Base-by-base conservation (phyloP, 2,888 invertebrate species). In the Operophtera brumata region DNA sequence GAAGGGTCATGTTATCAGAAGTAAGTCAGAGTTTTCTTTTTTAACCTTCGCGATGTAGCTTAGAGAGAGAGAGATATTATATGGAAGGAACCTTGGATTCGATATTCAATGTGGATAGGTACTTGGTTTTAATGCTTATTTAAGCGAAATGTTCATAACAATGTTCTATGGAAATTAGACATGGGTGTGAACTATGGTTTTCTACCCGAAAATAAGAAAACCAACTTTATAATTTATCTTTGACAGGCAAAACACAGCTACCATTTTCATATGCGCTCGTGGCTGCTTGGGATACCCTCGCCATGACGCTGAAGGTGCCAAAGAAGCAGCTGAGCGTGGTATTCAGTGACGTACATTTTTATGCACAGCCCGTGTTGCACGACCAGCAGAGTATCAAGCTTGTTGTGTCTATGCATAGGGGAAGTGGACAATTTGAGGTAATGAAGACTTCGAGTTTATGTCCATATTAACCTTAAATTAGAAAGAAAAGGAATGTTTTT, bases 261-360 rank as follows among this genome's bases (percentile, higher is more conserved):
- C 97, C 97, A 2, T 96, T 95, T 7, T 94, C 96, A 0, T 94
- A 93, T 26, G 94, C 94, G 65, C 80, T 97, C 62, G 78, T 86
- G 14, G 78, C 93, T 7, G 93, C 92, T 1, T 95, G 95, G 95
- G 93, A 94, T 69, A 93, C 93, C 0, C 73, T 94, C 8, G 92
- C 93, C 0, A 85, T 93, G 71, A 84, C 92, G 69, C 9, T 64
- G 47, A 92, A 91, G 1, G 82, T 90, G 6, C 75, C 91, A 4
- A 92, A 87, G 63, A 91, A 92, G 54, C 87, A 94, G 61, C 77
- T 95, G 12, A 91, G 94, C 0, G 93, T 96, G 1, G 89, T 93
- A 11, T 95, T 81, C 62, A 95, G 49, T 82, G 93, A 70, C 84
- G 93, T 74, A 93, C 94, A 25, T 93, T 59, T 80, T 11, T 54